These are phyloP conservation scores for Allolobophora icterica DNA, from an alignment of 2,888 invertebrate genomes.

Conservation along the genomic window DNA sequence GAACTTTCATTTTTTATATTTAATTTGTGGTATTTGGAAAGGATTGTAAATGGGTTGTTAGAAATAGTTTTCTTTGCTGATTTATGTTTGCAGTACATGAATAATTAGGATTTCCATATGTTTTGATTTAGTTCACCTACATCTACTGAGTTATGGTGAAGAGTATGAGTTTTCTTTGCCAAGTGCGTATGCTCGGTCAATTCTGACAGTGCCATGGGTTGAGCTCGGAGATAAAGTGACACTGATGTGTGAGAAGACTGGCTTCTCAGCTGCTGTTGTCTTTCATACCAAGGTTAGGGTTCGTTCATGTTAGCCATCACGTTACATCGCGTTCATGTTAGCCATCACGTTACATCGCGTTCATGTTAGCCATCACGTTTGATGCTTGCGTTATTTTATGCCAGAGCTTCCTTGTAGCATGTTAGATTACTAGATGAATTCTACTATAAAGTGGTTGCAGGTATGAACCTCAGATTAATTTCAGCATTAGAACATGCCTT, in stretches of 20 bases:
- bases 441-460: neutral
- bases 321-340: neutral
- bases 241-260: constrained; percentile 65
- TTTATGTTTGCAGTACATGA: neutral
- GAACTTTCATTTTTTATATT: neutral
- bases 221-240: constrained; percentile 67
- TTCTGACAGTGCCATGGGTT: constrained; percentile 68
- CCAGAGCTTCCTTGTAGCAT: neutral
- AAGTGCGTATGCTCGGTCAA: constrained; percentile 68
- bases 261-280: constrained; percentile 63
- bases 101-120: neutral
- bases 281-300: constrained; percentile 68
- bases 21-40: neutral
- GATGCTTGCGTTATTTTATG: neutral
- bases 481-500: neutral
- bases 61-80: neutral
- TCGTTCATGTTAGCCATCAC: neutral
- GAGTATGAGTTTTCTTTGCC: constrained; percentile 67
- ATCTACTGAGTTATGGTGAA: constrained; percentile 60
- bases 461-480: neutral
- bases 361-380: neutral
- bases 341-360: too few relatives aligned
- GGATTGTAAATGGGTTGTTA: too few relatives aligned
- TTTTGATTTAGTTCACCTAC: constrained; percentile 56
- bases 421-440: neutral